Conservation (phyloP, 2,113 vertebrate genomes). For the Hucho hucho region DNA sequence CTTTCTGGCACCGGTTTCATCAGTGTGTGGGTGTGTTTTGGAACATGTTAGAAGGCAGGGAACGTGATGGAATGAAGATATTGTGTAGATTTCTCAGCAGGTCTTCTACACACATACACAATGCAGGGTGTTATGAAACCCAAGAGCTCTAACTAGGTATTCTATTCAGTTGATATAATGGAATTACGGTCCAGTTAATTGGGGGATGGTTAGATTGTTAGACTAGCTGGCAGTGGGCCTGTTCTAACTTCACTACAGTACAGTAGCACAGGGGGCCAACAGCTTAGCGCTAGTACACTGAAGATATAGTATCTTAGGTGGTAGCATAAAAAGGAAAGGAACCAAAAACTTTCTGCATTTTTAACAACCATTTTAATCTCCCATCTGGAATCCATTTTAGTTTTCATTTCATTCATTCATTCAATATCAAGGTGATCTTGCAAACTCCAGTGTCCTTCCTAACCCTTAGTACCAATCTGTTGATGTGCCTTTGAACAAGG, state of each 20-base stretch:
- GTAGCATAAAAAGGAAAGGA: background rate
- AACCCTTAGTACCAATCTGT: too few relatives aligned
- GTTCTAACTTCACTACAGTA: background rate
- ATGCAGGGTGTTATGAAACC: constrained; percentile 30
- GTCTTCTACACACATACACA: background rate
- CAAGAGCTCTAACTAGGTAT: constrained; percentile 38
- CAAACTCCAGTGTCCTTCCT: background rate
- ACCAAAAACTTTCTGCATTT: too few relatives aligned
- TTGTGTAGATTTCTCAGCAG: constrained; percentile 16
- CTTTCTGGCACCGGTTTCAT: constrained; percentile 30
- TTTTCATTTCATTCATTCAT: too few relatives aligned
- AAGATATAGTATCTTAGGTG: background rate
- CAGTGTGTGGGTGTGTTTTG: constrained; percentile 19
- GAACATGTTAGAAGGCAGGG: constrained; percentile 17
- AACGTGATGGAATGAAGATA: constrained; percentile 25
- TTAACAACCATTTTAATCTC: too few relatives aligned
- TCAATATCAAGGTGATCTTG: background rate
- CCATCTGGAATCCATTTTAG: too few relatives aligned
- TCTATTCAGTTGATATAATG: constrained; percentile 31
- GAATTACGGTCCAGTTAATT: constrained; percentile 46
- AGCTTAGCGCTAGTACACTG: background rate
- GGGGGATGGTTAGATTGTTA: constrained; percentile 23
- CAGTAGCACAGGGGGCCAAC: background rate
- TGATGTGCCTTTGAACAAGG: too few relatives aligned
- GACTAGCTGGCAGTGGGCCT: background rate